Conservation (phyloP, 2,888 invertebrate species). For the Seira sanloemensis region DNA sequence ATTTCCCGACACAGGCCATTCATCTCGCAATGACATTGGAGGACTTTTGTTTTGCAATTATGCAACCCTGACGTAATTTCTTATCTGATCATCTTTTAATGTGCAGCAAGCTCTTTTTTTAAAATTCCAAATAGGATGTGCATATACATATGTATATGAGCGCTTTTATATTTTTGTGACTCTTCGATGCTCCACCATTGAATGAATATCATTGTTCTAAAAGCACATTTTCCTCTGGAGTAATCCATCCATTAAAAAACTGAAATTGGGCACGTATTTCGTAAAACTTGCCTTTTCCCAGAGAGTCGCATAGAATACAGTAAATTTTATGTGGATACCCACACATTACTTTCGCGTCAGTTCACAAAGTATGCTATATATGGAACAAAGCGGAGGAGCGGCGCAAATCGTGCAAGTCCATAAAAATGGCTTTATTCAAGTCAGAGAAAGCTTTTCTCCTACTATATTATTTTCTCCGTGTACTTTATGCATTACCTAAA, state of each 20-base stretch:
- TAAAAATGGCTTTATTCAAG: background rate
- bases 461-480: background rate
- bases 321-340: background rate
- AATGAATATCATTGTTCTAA: slow-evolving; percentile 3
- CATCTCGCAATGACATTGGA: no score
- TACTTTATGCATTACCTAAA: background rate
- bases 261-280: background rate
- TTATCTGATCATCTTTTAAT: no score
- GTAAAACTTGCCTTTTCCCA: background rate
- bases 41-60: no score
- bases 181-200: no score
- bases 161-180: no score
- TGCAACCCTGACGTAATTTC: no score
- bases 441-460: background rate
- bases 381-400: background rate
- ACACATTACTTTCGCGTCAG: background rate
- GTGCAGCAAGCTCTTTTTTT: no score
- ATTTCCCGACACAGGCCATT: no score
- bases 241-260: background rate
- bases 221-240: background rate
- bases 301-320: background rate
- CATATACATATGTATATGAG: no score
- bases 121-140: no score
- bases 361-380: background rate
- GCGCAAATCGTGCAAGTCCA: background rate